Evolutionary conservation across 2,888 invertebrate species (phyloP), one percentile per base, ranked within the genome.

Genomic region (Andricus quercusramuli): DNA sequence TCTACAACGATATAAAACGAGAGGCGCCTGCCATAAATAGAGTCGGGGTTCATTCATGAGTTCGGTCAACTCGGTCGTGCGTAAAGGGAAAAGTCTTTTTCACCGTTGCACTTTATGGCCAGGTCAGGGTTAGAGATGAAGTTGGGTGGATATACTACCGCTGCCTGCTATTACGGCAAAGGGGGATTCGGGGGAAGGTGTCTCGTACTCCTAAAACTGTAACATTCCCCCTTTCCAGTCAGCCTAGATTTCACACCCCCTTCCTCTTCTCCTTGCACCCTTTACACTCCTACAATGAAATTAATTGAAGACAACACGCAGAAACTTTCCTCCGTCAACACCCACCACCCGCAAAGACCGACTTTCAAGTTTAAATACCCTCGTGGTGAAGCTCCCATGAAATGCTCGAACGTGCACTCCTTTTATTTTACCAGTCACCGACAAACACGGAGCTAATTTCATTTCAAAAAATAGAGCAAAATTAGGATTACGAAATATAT

Each of bases 81-180:
- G 89, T 89, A 89, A 87, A 89, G 87, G 89, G 88, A 90, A 90
- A 90, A 90, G 90, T 90, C 89, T 90, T 90, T 90, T 90, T 89
- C 90, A 86, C 88, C 82, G 89, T 80, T 88, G 86, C 87, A 85
- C 88, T 90, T 90, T 90, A 90, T 87, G 90, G 88, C 88, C 82
- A 89, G 90, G 90, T 90, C 90, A 90, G 90, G 90, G 90, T 90
- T 90, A 90, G 90, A 88, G 89, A 86, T 86, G 88, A 80, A 80
- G 84, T 82, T 82, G 84, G 83, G 78, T 83, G 77, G 82, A 83
- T 51, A 51, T 51, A 44, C 44, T 15, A 51, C 51, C 15, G 37
- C 17, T 37, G 62, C 20, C 29, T 25, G 77, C 59, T 62, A 22
- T 64, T 20, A 25, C n/a, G 62, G 20, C n/a, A 62, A 15, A 32